These are phyloP conservation scores for Muschampia plurimacula DNA, from an alignment of 2,888 invertebrate species.

Conservation along the genomic window DNA sequence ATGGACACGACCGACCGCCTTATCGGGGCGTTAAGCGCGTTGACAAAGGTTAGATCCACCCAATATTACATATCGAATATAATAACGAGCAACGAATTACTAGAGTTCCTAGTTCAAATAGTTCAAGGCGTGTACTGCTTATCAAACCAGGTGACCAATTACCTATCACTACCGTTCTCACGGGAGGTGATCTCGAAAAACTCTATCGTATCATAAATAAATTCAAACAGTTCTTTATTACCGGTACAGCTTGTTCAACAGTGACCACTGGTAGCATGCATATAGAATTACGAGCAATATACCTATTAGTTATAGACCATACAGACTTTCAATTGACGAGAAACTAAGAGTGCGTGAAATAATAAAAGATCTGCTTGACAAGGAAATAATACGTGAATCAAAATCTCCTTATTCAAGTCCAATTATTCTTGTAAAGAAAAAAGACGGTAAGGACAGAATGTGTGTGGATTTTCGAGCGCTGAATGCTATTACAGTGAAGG, in stretches of 20 bases:
- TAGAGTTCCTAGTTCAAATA: too few relatives aligned
- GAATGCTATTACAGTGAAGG: neutral
- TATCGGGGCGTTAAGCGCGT: neutral
- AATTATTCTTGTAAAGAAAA: neutral
- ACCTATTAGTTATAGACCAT: neutral
- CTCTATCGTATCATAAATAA: neutral
- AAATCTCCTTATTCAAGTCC: neutral
- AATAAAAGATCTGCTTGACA: neutral
- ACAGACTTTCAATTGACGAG: neutral
- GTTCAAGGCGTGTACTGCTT: too few relatives aligned
- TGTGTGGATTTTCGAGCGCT: neutral
- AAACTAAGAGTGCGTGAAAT: neutral
- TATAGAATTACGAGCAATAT: neutral
- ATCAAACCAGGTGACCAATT: too few relatives aligned
- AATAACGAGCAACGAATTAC: too few relatives aligned
- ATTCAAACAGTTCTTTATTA: neutral
- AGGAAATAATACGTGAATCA: neutral
- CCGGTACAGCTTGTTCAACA: neutral
- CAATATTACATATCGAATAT: slow-evolving; percentile 1
- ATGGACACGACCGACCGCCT: neutral
- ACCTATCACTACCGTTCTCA: neutral
- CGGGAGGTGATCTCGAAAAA: neutral
- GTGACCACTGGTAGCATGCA: neutral
- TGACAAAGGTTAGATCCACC: slow-evolving; percentile 5
- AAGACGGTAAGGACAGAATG: slow-evolving; percentile 1